Evolutionary conservation across 1,140 invertebrate genomes (phyloP).

Genomic region (Ylistrum balloti): DNA sequence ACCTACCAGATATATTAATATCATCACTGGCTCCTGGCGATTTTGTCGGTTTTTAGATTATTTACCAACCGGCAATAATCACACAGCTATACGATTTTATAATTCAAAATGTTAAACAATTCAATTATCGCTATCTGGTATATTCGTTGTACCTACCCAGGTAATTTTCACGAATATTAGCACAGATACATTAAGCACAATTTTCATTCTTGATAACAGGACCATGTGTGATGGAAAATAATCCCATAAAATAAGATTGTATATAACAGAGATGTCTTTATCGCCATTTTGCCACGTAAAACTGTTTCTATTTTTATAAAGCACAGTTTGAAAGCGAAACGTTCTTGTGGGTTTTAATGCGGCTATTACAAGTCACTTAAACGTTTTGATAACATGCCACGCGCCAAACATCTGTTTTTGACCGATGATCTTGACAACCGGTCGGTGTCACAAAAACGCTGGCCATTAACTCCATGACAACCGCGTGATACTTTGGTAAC

Average conservation of each 20-base stretch:
- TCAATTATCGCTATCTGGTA: background rate
- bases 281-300: background rate
- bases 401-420: slow-evolving; percentile 37
- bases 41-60: background rate
- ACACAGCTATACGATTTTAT: background rate
- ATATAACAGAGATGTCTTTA: slow-evolving; percentile 35
- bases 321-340: slow-evolving; percentile 38
- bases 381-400: slow-evolving; percentile 38
- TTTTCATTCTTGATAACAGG: slow-evolving; percentile 10
- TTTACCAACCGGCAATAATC: background rate
- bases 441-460: slow-evolving; percentile 37
- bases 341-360: slow-evolving; percentile 16
- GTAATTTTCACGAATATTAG: slow-evolving; percentile 21
- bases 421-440: slow-evolving; percentile 32
- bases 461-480: background rate
- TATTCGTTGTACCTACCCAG: background rate
- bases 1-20: background rate
- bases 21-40: background rate
- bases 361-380: slow-evolving; percentile 35
- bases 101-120: slow-evolving; percentile 36
- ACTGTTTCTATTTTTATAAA: slow-evolving; percentile 22
- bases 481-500: background rate
- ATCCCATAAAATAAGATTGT: background rate
- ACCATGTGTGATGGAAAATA: background rate
- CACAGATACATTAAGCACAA: background rate